Conservation (phyloP, 2,888 invertebrate species). For the Noctua pronuba region DNA sequence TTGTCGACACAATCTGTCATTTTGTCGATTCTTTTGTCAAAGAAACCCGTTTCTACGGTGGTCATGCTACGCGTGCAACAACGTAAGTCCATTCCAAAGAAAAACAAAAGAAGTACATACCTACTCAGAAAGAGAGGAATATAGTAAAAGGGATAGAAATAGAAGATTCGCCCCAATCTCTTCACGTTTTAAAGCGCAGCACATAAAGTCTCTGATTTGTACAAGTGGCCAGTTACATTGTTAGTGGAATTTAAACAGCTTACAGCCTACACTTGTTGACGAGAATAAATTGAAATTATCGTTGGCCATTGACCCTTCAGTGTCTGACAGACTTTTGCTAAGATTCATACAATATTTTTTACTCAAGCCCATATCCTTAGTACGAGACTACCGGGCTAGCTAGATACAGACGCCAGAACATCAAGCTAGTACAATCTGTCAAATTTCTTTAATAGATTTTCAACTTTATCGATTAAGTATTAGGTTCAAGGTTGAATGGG, state of each 20-base stretch:
- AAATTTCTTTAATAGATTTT: too few species aligned
- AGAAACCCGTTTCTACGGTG: too few species aligned
- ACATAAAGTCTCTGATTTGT: constrained; percentile 53
- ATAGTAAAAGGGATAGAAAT: constrained; percentile 16
- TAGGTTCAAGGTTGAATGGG: too few species aligned
- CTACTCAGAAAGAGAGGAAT: background rate
- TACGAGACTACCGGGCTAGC: background rate
- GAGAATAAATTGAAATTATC: constrained; percentile 74
- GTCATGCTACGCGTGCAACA: too few species aligned
- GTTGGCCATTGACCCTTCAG: constrained; percentile 70
- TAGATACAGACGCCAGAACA: background rate
- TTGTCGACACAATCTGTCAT: too few species aligned
- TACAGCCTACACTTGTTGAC: constrained; percentile 46
- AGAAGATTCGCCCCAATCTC: constrained; percentile 17
- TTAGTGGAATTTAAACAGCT: constrained; percentile 37
- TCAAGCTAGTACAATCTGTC: too few species aligned
- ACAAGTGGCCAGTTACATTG: constrained; percentile 37
- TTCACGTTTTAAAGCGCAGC: constrained; percentile 38
- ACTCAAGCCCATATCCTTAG: background rate
- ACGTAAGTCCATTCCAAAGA: background rate
- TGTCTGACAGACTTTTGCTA: constrained; percentile 43
- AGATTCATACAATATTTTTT: constrained; percentile 27
- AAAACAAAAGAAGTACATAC: background rate
- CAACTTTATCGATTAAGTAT: too few species aligned
- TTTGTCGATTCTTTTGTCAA: too few species aligned